Conservation (phyloP, 1,140 invertebrate genomes). For the Octopus sinensis region DNA sequence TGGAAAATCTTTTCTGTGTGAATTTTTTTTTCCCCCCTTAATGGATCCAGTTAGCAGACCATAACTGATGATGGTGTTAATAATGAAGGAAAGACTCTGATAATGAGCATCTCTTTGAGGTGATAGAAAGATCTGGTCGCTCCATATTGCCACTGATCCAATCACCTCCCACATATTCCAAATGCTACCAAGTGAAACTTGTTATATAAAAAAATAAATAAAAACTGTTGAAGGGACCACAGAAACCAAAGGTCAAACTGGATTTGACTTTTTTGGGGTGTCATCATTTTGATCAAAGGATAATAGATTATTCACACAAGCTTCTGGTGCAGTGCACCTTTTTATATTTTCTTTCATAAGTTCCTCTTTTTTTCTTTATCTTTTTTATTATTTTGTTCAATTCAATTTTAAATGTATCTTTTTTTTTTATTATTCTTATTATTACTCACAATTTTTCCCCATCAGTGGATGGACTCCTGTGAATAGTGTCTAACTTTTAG, state of each 20-base stretch:
- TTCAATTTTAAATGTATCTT: neutral
- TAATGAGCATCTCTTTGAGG: neutral
- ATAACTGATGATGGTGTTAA: neutral
- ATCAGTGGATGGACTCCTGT: conserved; percentile 10
- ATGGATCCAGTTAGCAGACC: conserved; percentile 4
- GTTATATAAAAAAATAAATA: no score
- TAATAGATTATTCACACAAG: neutral
- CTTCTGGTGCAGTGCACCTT: neutral
- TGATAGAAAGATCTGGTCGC: neutral
- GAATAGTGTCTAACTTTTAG: conserved; percentile 11
- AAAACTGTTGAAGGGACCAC: no score
- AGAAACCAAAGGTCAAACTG: neutral
- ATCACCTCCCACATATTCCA: no score
- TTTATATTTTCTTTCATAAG: neutral
- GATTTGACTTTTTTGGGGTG: neutral
- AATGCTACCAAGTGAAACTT: no score
- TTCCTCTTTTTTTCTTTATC: neutral
- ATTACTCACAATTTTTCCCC: neutral
- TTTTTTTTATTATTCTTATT: conserved; percentile 11
- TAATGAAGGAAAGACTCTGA: neutral
- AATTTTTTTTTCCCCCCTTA: conserved; percentile 1
- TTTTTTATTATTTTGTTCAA: neutral
- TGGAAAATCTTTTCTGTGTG: neutral
- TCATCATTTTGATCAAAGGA: neutral
- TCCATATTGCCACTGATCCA: no score